Conservation (phyloP, 2,797 vertebrate species). For the Falco naumanni region DNA sequence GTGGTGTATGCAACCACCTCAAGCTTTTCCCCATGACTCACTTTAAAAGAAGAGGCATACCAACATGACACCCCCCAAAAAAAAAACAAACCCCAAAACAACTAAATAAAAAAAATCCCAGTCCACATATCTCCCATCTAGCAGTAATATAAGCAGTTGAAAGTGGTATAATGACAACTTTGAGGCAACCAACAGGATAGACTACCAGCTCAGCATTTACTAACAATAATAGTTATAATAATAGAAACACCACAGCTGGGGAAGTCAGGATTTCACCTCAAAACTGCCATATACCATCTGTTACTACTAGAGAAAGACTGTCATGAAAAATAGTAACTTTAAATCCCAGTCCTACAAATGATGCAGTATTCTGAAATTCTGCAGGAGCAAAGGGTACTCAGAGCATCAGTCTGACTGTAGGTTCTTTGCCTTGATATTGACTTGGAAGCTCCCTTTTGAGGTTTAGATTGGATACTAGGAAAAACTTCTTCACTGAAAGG, state of each 20-base stretch:
- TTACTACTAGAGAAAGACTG: neutral
- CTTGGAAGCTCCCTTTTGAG: neutral
- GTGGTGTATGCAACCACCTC: neutral
- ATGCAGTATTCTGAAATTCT: neutral
- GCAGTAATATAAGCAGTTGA: neutral
- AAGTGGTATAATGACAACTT: neutral
- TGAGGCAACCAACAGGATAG: neutral
- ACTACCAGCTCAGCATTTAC: conserved; percentile 18
- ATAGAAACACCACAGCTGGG: conserved; percentile 19
- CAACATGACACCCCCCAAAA: neutral
- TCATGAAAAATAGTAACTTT: neutral
- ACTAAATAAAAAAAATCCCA: neutral
- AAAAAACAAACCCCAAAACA: neutral
- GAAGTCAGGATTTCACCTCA: neutral
- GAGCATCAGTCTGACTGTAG: neutral
- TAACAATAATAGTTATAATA: conserved; percentile 14
- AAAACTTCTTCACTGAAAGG: too few species aligned
- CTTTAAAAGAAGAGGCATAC: neutral
- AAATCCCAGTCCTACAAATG: neutral
- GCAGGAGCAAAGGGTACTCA: neutral
- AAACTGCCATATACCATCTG: conserved; percentile 21
- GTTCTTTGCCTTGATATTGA: neutral
- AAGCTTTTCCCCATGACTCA: neutral
- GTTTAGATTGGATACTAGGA: too few species aligned
- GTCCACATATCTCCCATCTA: neutral